These are phyloP conservation scores for Amblyraja radiata DNA, from an alignment of 2,797 vertebrate genomes.

Conservation along the genomic window DNA sequence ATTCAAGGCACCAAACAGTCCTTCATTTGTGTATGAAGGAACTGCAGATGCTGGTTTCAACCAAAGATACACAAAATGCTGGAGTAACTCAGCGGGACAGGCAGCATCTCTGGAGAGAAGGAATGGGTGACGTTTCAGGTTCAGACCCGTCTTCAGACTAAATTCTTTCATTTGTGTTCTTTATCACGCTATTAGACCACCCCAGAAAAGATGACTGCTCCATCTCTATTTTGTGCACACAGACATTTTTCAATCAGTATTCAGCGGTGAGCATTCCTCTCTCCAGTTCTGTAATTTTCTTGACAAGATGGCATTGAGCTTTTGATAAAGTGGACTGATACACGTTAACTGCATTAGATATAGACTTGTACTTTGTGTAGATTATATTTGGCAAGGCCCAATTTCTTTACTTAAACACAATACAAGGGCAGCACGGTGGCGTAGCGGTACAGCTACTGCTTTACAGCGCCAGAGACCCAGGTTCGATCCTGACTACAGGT, in stretches of 20 bases:
- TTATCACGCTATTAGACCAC: not conserved
- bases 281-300: not conserved
- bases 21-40: not conserved
- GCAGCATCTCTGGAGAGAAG: too few species aligned
- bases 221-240: not conserved
- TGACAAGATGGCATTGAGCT: not conserved
- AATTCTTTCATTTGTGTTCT: not conserved
- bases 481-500: too few species aligned
- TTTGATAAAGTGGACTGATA: not conserved
- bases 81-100: too few species aligned
- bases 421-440: too few species aligned
- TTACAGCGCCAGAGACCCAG: too few species aligned
- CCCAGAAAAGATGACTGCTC: not conserved
- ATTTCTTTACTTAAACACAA: too few species aligned
- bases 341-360: not conserved
- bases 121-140: too few species aligned
- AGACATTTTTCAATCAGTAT: not conserved
- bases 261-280: not conserved
- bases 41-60: too few species aligned
- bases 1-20: not conserved
- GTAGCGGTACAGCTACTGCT: too few species aligned
- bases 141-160: too few species aligned
- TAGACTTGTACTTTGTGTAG: not conserved
- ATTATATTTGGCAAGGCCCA: not conserved
- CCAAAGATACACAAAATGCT: too few species aligned